A percentile compares a stretch with the other conserved stretches of the same genome.
Conservation (phyloP, 1,140 invertebrate species). For the Ceratina australensis region DNA sequence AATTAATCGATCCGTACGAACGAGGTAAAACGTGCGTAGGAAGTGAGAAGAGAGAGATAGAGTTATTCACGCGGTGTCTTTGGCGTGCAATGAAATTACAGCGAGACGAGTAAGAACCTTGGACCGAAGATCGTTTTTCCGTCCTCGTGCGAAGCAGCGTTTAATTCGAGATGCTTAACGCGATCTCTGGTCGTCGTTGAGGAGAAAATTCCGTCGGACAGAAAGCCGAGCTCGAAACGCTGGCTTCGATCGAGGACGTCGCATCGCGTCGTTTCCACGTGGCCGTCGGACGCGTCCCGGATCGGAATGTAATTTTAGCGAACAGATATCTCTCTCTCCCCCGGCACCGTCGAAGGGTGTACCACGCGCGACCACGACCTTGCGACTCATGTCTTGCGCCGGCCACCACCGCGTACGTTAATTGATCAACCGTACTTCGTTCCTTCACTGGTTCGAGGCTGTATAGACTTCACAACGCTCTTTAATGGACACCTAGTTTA, state of each 20-base stretch:
- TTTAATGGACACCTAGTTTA: too few relatives aligned
- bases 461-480: neutral
- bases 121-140: conserved; percentile 8
- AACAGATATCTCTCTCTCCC: conserved; percentile 1
- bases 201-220: conserved; percentile 34
- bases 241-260: conserved; percentile 21
- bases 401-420: neutral
- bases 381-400: neutral
- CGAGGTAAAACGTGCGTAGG: too few relatives aligned
- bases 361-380: neutral
- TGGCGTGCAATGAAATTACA: neutral
- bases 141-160: neutral
- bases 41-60: neutral
- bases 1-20: neutral
- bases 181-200: conserved; percentile 26
- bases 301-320: conserved; percentile 44
- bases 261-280: conserved; percentile 22
- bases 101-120: neutral
- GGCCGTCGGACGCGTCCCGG: conserved; percentile 30
- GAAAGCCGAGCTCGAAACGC: conserved; percentile 28
- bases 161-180: conserved; percentile 34
- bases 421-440: conserved; percentile 10
- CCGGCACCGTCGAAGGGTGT: too few relatives aligned
- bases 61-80: neutral
- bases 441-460: neutral